Evolutionary conservation across 2,113 vertebrate species (phyloP).

Genomic region (Chiloscyllium plagiosum): DNA sequence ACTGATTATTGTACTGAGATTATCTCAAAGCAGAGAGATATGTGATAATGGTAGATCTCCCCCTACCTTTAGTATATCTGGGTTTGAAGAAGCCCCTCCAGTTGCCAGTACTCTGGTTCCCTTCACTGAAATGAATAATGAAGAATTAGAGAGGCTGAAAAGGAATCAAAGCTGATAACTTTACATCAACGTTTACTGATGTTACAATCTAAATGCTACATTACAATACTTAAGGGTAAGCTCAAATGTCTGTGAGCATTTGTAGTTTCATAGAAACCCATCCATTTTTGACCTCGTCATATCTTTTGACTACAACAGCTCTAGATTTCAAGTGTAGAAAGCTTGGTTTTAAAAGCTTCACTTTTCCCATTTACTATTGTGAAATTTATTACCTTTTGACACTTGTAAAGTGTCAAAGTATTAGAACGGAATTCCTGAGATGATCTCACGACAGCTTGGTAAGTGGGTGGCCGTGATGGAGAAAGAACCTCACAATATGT

Average conservation of each 20-base stretch:
- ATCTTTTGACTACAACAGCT: not conserved
- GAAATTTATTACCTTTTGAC: not conserved
- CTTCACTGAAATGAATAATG: slow-evolving; percentile 62
- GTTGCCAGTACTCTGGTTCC: slow-evolving; percentile 83
- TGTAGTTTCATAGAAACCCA: not conserved
- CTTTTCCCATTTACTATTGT: not conserved
- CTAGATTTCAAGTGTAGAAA: not conserved
- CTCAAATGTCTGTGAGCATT: not conserved
- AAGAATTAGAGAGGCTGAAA: slow-evolving; percentile 13
- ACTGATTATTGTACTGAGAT: not conserved
- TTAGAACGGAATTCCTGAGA: not conserved
- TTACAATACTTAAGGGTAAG: not conserved
- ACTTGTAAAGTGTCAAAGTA: not conserved
- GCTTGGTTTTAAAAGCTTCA: not conserved
- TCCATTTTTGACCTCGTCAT: not conserved
- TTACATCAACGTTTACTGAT: not conserved
- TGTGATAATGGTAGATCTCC: not conserved
- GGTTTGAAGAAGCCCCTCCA: slow-evolving; percentile 82
- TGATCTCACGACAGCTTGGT: too few relatives aligned
- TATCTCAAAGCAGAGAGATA: not conserved
- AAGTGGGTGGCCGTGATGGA: too few relatives aligned
- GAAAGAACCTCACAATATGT: not conserved
- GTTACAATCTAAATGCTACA: not conserved
- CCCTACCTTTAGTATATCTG: slow-evolving; percentile 77
- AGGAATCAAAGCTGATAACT: not conserved